These are phyloP conservation scores for Zosterops hypoxanthus DNA, from an alignment of 2,113 vertebrate genomes.

Conservation along the genomic window DNA sequence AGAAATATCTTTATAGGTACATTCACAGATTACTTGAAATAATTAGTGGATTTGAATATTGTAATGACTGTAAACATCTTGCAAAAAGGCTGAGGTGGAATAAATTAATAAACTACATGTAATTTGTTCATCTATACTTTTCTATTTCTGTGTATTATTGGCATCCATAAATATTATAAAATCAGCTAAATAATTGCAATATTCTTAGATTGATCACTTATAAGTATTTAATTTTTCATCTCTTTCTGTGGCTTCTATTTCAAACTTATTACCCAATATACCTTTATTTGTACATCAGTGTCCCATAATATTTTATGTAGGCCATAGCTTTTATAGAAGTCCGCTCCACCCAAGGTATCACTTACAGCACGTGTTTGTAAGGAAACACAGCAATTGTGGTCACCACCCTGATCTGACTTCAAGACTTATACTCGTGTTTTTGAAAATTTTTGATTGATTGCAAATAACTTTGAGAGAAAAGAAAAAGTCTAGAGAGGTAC, in stretches of 20 bases:
- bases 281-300: neutral
- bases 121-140: neutral
- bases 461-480: neutral
- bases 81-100: neutral
- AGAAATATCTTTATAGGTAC: neutral
- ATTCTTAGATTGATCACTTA: neutral
- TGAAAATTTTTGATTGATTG: neutral
- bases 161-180: neutral
- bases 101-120: neutral
- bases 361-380: neutral
- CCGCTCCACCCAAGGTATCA: neutral
- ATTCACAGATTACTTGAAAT: neutral
- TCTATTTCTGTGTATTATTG: neutral
- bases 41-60: neutral
- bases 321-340: neutral
- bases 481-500: neutral
- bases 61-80: neutral
- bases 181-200: neutral
- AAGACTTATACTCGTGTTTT: neutral
- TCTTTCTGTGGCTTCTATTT: neutral
- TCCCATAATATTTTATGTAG: neutral
- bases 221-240: neutral
- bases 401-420: neutral
- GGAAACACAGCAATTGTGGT: neutral
- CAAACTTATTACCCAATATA: neutral